Percentiles rank a stretch among this genome's conserved stretches.
Conservation (phyloP, 1,140 invertebrate genomes). For the Neodiprion fabricii region DNA sequence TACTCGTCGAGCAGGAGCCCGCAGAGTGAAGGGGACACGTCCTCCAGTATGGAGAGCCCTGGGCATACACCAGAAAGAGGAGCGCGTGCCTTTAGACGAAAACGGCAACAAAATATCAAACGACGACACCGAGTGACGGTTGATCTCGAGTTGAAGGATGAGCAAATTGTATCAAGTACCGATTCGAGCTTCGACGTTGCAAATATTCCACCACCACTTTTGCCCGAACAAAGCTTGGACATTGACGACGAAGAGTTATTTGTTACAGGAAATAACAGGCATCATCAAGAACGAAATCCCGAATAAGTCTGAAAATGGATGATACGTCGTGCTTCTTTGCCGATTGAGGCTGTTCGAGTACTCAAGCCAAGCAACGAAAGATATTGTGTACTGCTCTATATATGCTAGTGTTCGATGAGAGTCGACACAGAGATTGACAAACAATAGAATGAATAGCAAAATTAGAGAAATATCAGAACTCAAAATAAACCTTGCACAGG, state of each 20-base stretch:
- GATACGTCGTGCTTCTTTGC: too few species aligned
- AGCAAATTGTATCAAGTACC: constrained; percentile 62
- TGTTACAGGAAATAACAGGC: constrained; percentile 18
- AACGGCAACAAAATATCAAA: constrained; percentile 51
- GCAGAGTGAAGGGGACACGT: constrained; percentile 59
- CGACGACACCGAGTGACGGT: constrained; percentile 54
- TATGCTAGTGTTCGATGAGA: too few species aligned
- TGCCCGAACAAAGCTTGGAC: constrained; percentile 64
- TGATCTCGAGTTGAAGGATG: constrained; percentile 58
- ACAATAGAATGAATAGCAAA: background rate
- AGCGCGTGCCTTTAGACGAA: constrained; percentile 52
- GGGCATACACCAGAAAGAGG: constrained; percentile 55
- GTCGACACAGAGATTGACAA: too few species aligned
- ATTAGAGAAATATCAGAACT: background rate
- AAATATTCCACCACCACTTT: constrained; percentile 70
- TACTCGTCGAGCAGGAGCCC: constrained; percentile 53
- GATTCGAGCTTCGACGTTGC: constrained; percentile 74
- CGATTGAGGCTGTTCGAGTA: too few species aligned
- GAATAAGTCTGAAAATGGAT: too few species aligned
- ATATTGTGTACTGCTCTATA: too few species aligned
- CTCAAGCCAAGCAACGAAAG: too few species aligned
- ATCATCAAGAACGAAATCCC: constrained; percentile 9
- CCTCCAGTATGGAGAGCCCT: constrained; percentile 59
- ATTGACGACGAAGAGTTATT: constrained; percentile 63
- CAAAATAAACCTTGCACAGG: background rate